Conservation (phyloP, 2,888 invertebrate species). For the Callyntrura guangdongensis region DNA sequence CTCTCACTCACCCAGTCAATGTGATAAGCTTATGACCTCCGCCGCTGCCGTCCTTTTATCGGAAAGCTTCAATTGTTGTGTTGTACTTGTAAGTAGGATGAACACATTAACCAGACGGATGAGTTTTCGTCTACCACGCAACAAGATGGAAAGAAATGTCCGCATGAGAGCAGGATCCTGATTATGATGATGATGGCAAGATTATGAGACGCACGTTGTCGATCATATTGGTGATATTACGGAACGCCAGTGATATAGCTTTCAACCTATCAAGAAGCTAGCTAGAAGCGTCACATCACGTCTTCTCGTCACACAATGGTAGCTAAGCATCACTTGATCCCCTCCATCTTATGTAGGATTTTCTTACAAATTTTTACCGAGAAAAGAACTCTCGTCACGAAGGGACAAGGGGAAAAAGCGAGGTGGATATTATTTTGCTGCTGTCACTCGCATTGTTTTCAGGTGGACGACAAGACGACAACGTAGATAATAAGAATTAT, state of each 20-base stretch:
- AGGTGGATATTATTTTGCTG: neutral
- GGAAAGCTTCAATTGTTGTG: too few species aligned
- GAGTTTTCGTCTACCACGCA: too few species aligned
- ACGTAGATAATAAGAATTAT: neutral
- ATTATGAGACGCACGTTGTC: neutral
- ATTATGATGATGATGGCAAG: neutral
- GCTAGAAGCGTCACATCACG: neutral
- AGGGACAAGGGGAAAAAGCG: conserved; percentile 1
- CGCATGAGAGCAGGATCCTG: neutral
- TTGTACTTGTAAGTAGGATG: too few species aligned
- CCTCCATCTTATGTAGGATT: conserved; percentile 46
- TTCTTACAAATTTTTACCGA: conserved; percentile 25
- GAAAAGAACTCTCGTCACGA: neutral
- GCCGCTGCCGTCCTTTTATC: too few species aligned
- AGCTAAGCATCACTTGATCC: conserved; percentile 55
- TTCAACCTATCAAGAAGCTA: neutral
- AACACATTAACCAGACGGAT: too few species aligned
- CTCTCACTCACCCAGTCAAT: too few species aligned
- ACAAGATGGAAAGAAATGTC: too few species aligned
- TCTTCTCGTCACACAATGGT: neutral
- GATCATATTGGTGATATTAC: neutral
- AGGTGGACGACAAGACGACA: neutral
- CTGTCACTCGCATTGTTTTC: neutral
- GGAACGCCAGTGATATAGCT: neutral
- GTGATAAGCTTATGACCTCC: too few species aligned